Conservation (phyloP, 2,797 vertebrate genomes). For the Melanotaenia nigrans region DNA sequence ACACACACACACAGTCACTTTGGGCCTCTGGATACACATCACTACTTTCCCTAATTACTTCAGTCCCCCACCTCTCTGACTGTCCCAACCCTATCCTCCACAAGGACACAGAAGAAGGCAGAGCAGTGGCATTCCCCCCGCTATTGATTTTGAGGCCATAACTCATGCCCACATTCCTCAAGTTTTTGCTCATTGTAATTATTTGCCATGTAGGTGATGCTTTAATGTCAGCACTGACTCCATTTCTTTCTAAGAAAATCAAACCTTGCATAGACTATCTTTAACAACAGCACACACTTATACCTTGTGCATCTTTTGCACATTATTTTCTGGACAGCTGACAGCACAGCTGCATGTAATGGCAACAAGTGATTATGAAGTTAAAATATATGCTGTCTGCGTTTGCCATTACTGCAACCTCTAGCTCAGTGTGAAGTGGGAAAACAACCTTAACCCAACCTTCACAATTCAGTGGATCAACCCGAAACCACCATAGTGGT, state of each 20-base stretch:
- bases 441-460: not conserved
- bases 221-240: conserved; percentile 40
- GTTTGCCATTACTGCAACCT: conserved; percentile 15
- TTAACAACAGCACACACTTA: conserved; percentile 35
- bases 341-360: conserved; percentile 2
- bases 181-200: conserved; percentile 47
- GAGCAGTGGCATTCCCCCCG: conserved; percentile 6
- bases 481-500: not conserved
- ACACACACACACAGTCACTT: conserved; percentile 33
- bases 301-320: conserved; percentile 36
- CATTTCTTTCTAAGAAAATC: conserved; percentile 34
- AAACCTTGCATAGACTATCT: conserved; percentile 27
- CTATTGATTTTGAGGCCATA: conserved; percentile 30
- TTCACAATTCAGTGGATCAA: conserved; percentile 7
- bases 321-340: conserved; percentile 19
- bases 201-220: conserved; percentile 43
- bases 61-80: conserved; percentile 13
- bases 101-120: conserved; percentile 18
- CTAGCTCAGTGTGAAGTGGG: not conserved
- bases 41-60: conserved; percentile 68
- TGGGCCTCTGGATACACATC: conserved; percentile 53
- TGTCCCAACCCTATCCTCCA: conserved; percentile 9
- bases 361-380: conserved; percentile 18
- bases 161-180: conserved; percentile 41
- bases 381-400: conserved; percentile 1